Evolutionary conservation across 2,888 invertebrate species (phyloP).

Genomic region (Resseliella maxima): DNA sequence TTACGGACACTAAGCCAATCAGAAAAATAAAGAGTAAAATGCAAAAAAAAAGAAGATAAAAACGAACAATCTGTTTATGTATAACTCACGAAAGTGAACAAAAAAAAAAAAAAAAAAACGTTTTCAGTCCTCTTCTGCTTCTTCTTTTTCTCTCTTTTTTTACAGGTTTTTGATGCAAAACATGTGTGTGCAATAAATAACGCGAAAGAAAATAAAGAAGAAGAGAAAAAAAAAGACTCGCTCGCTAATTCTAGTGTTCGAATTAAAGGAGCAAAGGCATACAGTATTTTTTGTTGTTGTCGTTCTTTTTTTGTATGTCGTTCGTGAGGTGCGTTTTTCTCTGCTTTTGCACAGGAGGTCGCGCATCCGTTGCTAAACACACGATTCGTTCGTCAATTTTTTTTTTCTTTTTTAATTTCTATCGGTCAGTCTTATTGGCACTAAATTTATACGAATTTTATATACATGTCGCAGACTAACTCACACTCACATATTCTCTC

Average conservation of each 20-base stretch:
- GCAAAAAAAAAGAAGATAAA: background rate
- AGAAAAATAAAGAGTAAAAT: background rate
- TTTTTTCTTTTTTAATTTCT: background rate
- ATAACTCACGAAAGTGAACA: background rate
- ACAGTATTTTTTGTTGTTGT: background rate
- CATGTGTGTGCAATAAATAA: slow-evolving; percentile 53
- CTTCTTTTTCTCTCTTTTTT: background rate
- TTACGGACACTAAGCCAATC: background rate
- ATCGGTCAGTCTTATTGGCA: background rate
- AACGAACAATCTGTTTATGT: background rate
- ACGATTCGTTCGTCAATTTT: background rate
- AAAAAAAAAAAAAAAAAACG: no score
- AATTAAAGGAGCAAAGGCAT: background rate
- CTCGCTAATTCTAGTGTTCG: background rate
- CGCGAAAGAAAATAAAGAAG: slow-evolving; percentile 5
- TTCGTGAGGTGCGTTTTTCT: background rate
- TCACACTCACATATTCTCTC: background rate
- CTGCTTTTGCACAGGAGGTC: background rate
- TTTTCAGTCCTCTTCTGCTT: no score
- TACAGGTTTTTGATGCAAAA: slow-evolving; percentile 42
- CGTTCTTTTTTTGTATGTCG: background rate
- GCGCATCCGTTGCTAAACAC: slow-evolving; percentile 27
- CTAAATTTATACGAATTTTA: slow-evolving; percentile 6
- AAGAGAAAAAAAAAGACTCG: no score
- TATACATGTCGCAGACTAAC: background rate